Evolutionary conservation across 2,113 vertebrate species (phyloP), one percentile per base, ranked within the genome.

Genomic region (Mustela nigripes): DNA sequence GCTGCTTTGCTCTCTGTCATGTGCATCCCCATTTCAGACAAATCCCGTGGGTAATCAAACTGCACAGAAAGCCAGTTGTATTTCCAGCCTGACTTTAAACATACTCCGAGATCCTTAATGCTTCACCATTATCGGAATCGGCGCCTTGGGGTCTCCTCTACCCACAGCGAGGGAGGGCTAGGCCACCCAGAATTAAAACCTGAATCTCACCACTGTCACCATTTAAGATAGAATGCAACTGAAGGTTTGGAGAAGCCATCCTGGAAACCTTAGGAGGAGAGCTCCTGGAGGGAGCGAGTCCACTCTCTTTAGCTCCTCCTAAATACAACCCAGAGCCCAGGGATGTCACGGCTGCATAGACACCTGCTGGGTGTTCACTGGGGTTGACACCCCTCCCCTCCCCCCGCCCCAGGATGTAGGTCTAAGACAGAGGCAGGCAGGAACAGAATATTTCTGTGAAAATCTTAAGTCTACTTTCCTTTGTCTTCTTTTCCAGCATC

Each of bases 81-180:
- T 63, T 96, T 93, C 81, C 88, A 97, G 96, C 73, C 88, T 71
- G 94, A 80, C 90, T 96, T 96, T 93, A 91, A 95, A 90, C 60
- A 94, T 53, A 71, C 95, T 86, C 91, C 62, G 74, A 97, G 96
- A 91, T 95, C 71, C 39, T 89, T 67, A 94, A 85, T 83, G 94
- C 48, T 91, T 91, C 26, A 39, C 84, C 0, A 58, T 93, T 58
- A 96, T 88, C 48, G 84, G 88, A 76, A 94, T 50, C 0, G 4
- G 90, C 3, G 28, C 58, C 83, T 81, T 48, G 62, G 65, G 95
- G 84, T 93, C 65, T 80, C 58, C 33, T 53, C 62, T 67, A 63
- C 16, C 74, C 83, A 82, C 18, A 62, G 69, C 5, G 42, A 71
- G 31, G 58, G 69, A 92, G 53, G 62, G 28, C 12, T 48, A 56